Base-by-base conservation (phyloP, 2,888 invertebrate genomes). In the Erebia ligea region DNA sequence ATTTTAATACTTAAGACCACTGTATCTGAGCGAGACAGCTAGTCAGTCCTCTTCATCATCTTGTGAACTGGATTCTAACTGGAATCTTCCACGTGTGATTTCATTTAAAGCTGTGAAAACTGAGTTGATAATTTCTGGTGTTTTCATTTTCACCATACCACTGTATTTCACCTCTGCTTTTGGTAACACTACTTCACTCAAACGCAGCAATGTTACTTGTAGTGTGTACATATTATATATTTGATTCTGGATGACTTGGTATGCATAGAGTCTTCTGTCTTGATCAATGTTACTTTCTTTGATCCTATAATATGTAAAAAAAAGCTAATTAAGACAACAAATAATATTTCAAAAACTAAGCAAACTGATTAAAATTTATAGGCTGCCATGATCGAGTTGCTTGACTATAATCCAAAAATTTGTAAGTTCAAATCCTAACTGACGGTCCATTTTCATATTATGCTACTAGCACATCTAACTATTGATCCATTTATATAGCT, bases 101-200 rank as follows among this genome's bases (percentile, higher is more conserved):
- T 86, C 84, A 83, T 92, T 92, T 21, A 93, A 79, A 15, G 89
- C 81, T 71, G 80, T 85, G 66, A 94, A 88, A n/a, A 91, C 83
- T 76, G 84, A 79, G 72, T 92, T 92, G 0, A 93, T 86, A 34
- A 86, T 79, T 77, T 92, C 91, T 1, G 90, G 87, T 1, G 89
- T 90, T 68, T 89, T 92, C 89, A 93, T 87, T 75, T 89, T 92
- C 0, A 93, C 82, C 34, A 80, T 76, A 8, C 93, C 93, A 71
- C 78, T 86, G 68, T 76, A 83, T 77, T 89, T 92, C 0, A 92
- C 84, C 74, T 86, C 88, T 6, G 90, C 89, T 78, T 85, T 90
- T 0, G 91, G 86, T 65, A 90, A 77, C n/a, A 78, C 80, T 4
- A 94, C 78, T 76, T 88, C 88, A 67, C 79, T 83, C 34, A 94